Percentiles rank a stretch among this genome's conserved stretches.
Conservation (phyloP, 2,888 invertebrate genomes). For the Globia sparganii region DNA sequence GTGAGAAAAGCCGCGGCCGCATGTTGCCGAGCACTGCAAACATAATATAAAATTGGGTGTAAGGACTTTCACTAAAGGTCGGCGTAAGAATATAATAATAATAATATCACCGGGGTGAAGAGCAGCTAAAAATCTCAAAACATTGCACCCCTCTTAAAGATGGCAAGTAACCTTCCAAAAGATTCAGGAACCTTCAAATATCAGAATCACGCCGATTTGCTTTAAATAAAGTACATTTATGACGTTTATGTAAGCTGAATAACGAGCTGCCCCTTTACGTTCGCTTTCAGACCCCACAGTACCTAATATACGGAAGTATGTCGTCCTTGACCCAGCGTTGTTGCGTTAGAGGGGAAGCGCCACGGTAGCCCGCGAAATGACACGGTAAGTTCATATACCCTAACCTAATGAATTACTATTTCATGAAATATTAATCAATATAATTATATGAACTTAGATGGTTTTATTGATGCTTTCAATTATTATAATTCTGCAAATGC, state of each 20-base stretch:
- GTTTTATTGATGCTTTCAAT: not conserved
- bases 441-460: not conserved
- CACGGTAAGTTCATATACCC: not conserved
- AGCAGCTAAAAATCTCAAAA: not conserved
- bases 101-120: too few relatives aligned
- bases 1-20: slow-evolving; percentile 90
- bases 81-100: too few relatives aligned
- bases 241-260: not conserved
- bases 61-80: not conserved
- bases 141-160: not conserved
- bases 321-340: not conserved
- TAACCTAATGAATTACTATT: not conserved
- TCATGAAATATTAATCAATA: not conserved
- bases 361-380: not conserved
- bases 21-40: slow-evolving; percentile 91
- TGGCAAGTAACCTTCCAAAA: not conserved
- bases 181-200: not conserved
- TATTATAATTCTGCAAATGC: not conserved
- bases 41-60: not conserved
- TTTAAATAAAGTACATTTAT: not conserved
- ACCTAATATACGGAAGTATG: not conserved
- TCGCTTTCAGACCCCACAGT: not conserved
- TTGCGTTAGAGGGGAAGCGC: not conserved
- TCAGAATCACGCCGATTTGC: not conserved
- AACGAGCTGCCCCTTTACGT: not conserved